Conservation (phyloP, 30 jellyfish, hydroid and myxozoan genomes). For the Rhopilema esculentum region DNA sequence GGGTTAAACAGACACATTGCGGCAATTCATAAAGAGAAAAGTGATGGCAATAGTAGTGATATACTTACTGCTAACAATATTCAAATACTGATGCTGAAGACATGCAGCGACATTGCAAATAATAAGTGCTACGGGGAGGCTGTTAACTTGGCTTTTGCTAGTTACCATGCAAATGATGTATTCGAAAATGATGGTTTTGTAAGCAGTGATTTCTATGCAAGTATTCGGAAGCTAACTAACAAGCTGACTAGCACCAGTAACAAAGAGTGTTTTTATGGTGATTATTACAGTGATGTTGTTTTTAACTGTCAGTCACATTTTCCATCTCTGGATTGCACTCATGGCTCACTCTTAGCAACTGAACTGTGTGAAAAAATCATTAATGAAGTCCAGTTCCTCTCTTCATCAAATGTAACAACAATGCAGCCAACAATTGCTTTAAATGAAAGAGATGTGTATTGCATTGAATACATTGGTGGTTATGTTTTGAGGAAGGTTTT, state of each 20-base stretch:
- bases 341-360: slow-evolving; percentile 40
- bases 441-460: slow-evolving; percentile 23
- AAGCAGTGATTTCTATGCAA: slow-evolving; percentile 30
- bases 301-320: slow-evolving; percentile 36
- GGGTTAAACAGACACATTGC: slow-evolving; percentile 30
- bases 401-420: slow-evolving; percentile 22
- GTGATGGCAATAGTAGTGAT: background rate
- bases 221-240: slow-evolving; percentile 25
- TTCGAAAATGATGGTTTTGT: slow-evolving; percentile 43
- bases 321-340: slow-evolving; percentile 25
- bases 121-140: slow-evolving; percentile 37
- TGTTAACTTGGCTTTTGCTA: slow-evolving; percentile 42
- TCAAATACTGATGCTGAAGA: background rate
- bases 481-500: slow-evolving; percentile 52
- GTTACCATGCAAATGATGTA: slow-evolving; percentile 19
- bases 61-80: background rate
- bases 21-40: slow-evolving; percentile 23
- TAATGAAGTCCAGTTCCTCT: slow-evolving; percentile 32
- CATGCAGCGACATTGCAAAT: slow-evolving; percentile 8
- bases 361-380: slow-evolving; percentile 35
- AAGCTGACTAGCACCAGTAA: slow-evolving; percentile 46
- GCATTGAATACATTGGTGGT: slow-evolving; percentile 37
- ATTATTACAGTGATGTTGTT: slow-evolving; percentile 18
- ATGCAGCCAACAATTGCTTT: slow-evolving; percentile 29
- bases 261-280: slow-evolving; percentile 26